Evolutionary conservation across 2,797 vertebrate genomes (phyloP).

Genomic region (Xiphorhynchus erythropygius): DNA sequence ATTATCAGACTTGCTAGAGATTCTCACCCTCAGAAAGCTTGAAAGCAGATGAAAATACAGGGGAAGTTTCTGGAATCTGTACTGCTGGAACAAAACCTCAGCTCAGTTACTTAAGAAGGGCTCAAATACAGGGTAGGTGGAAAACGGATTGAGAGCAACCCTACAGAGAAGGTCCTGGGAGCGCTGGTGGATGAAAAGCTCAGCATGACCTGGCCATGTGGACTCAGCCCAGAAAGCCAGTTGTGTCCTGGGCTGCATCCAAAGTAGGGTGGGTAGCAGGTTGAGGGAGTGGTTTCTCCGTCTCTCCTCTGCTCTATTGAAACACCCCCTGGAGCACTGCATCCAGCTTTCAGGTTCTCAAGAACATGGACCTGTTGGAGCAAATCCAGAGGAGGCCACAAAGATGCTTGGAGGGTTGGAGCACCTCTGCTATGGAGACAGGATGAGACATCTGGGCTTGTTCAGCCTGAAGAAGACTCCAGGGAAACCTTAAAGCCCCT

Average conservation of each 20-base stretch:
- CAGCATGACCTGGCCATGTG: fast-evolving
- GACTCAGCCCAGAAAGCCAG: neutral
- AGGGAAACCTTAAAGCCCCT: neutral
- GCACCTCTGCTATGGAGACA: neutral
- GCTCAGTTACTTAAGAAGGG: neutral
- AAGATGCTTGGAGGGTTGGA: too few relatives aligned
- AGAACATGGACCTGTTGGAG: neutral
- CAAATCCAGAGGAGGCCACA: neutral
- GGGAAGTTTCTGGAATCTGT: neutral
- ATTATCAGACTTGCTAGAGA: neutral
- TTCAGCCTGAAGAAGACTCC: neutral
- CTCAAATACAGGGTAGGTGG: neutral
- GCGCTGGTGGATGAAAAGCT: neutral
- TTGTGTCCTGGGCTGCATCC: neutral
- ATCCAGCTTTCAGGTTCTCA: neutral
- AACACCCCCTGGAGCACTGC: fast-evolving
- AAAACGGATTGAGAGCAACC: neutral
- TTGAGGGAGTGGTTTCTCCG: neutral
- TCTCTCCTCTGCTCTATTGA: neutral
- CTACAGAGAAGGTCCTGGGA: fast-evolving
- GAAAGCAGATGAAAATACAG: neutral
- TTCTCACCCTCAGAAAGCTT: neutral
- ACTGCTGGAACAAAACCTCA: neutral
- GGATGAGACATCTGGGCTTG: neutral
- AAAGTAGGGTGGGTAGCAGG: neutral